Conservation (phyloP, 2,888 invertebrate species). For the Drosophila cognata region DNA sequence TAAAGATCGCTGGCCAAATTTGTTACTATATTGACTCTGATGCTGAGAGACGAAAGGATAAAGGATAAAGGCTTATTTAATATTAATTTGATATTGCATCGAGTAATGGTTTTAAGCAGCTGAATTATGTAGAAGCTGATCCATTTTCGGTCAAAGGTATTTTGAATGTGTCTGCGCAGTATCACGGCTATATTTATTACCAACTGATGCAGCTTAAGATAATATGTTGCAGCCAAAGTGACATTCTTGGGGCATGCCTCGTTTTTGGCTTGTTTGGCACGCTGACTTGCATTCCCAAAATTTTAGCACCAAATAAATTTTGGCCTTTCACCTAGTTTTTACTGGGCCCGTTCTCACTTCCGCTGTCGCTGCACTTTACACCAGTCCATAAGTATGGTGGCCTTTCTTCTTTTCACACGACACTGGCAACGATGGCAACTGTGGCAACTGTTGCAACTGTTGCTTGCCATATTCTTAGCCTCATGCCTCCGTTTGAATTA, state of each 20-base stretch:
- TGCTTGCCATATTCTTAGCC: slow-evolving; percentile 34
- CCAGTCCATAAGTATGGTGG: slow-evolving; percentile 48
- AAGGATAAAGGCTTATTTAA: not conserved
- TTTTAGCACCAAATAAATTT: slow-evolving; percentile 65
- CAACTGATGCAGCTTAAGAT: slow-evolving; percentile 11
- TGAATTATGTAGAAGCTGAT: not conserved
- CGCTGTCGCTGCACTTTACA: slow-evolving; percentile 47
- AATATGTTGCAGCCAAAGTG: slow-evolving; percentile 8
- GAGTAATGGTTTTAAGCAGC: not conserved
- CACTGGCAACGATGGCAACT: slow-evolving; percentile 9
- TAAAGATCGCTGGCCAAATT: not conserved
- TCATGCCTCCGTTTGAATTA: slow-evolving; percentile 28
- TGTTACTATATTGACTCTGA: not conserved
- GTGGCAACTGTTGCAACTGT: slow-evolving; percentile 43
- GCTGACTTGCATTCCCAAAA: slow-evolving; percentile 46
- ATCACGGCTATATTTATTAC: slow-evolving; percentile 4
- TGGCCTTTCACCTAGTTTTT: slow-evolving; percentile 65
- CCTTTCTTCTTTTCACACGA: slow-evolving; percentile 23
- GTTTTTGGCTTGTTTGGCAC: slow-evolving; percentile 36
- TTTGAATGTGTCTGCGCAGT: not conserved
- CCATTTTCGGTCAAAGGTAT: not conserved
- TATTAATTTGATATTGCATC: not conserved
- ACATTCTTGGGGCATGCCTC: slow-evolving; percentile 2
- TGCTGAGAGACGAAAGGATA: not conserved
- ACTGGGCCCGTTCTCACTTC: slow-evolving; percentile 37